Evolutionary conservation across 2,113 vertebrate genomes (phyloP), one percentile per base, ranked within the genome.

Genomic region (Monarcha castaneiventris): DNA sequence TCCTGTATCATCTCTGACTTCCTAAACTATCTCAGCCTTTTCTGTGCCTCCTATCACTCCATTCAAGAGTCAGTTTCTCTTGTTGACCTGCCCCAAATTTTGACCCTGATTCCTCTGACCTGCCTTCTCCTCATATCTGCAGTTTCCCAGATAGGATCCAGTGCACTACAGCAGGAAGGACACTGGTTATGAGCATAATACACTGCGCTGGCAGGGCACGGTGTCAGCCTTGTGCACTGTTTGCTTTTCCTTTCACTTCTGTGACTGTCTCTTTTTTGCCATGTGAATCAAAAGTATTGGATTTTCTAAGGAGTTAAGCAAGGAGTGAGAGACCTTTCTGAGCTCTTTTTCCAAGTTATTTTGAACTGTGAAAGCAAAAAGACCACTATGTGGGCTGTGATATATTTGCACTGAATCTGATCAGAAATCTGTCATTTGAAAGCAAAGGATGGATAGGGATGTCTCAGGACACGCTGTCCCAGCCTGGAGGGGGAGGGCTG

Each of bases 171-270:
- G 33, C 26, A 66, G 63, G 54, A 73, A 58, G n/a, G 43, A 76
- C 26, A 8, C 5, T 43, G 18, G 21, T 66, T 44, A 26, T 0
- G 0, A 71, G n/a, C 23, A 5, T 13, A 49, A 30, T 18, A 10
- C 4, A 1, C 39, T 48, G 52, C 0, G 0, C 44, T 84, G 2
- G 1, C 59, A 71, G 25, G 35, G 55, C 29, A 32, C 0, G 0
- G 7, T 49, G 37, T 59, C 43, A 76, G n/a, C 37, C 41, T 62
- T 35, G 51, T 68, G 66, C 9, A 14, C 27, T 33, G 16, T 75
- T 75, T 87, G 10, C 41, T 78, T 17, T 69, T 83, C 29, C 67
- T 89, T 91, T 71, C 35, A 11, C 20, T 84, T 68, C 48, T 76
- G 51, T 49, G n/a, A 26, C 37, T 71, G 30, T 20, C 75, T 61